These are phyloP conservation scores for Andrena cerasifolii DNA, from an alignment of 1,140 invertebrate species.

Conservation along the genomic window DNA sequence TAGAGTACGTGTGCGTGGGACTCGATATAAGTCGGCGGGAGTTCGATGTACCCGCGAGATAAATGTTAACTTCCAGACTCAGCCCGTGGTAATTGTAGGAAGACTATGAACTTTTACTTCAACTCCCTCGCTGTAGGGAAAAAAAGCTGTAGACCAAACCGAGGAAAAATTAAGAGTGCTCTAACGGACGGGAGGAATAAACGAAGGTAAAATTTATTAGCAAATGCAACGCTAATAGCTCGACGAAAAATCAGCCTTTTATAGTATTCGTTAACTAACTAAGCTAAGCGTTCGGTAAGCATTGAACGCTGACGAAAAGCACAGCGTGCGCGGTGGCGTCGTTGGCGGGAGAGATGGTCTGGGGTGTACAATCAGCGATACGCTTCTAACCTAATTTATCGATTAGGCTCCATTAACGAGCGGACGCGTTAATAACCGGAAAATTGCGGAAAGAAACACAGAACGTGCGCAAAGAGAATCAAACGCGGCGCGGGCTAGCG, in stretches of 20 bases:
- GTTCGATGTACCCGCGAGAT: slow-evolving; percentile 17
- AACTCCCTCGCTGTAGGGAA: too few relatives aligned
- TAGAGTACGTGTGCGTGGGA: not conserved
- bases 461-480: slow-evolving; percentile 48
- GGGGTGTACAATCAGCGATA: not conserved
- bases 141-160: too few relatives aligned
- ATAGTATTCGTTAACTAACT: too few relatives aligned
- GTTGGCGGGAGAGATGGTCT: not conserved
- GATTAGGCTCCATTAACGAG: slow-evolving; percentile 39
- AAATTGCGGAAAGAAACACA: slow-evolving; percentile 42
- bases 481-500: slow-evolving; percentile 44
- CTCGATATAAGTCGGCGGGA: not conserved
- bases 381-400: slow-evolving; percentile 8
- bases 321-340: not conserved
- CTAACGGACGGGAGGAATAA: too few relatives aligned
- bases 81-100: not conserved
- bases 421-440: slow-evolving; percentile 53
- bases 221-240: too few relatives aligned
- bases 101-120: too few relatives aligned
- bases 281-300: too few relatives aligned
- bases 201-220: too few relatives aligned
- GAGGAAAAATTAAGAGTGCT: too few relatives aligned
- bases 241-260: too few relatives aligned
- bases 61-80: not conserved
- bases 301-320: not conserved